Evolutionary conservation across 2,797 vertebrate genomes (phyloP).

Genomic region (Clamator glandarius): DNA sequence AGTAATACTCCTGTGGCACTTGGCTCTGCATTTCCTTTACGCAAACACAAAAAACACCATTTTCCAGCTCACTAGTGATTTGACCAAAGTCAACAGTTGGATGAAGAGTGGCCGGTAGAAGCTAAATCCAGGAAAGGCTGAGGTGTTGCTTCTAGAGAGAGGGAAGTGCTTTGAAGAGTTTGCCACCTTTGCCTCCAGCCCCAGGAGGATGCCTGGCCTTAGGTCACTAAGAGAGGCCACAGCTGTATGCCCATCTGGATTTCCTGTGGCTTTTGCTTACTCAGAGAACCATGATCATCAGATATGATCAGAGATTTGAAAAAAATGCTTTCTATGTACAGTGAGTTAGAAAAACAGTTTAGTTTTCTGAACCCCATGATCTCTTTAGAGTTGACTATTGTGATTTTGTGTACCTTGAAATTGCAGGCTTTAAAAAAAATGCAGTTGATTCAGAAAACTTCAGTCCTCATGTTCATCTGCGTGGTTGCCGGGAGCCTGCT

Average conservation of each 20-base stretch:
- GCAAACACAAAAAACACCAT: background rate
- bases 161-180: slow-evolving; percentile 45
- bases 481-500: background rate
- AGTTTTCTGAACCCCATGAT: background rate
- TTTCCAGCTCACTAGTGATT: background rate
- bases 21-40: slow-evolving; percentile 27
- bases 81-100: slow-evolving; percentile 52
- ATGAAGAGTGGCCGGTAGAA: background rate
- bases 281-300: background rate
- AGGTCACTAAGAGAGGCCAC: background rate
- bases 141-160: slow-evolving; percentile 47
- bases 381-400: background rate
- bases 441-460: background rate
- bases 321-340: background rate
- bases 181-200: slow-evolving; percentile 10
- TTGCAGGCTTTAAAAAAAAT: background rate
- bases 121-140: slow-evolving; percentile 58
- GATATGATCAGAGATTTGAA: background rate
- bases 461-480: background rate
- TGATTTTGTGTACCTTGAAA: background rate
- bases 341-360: background rate
- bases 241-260: background rate
- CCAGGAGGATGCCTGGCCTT: background rate
- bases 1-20: slow-evolving; percentile 50
- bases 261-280: background rate